Evolutionary conservation across 2,797 vertebrate species (phyloP).

Genomic region (Sebastes cheni): DNA sequence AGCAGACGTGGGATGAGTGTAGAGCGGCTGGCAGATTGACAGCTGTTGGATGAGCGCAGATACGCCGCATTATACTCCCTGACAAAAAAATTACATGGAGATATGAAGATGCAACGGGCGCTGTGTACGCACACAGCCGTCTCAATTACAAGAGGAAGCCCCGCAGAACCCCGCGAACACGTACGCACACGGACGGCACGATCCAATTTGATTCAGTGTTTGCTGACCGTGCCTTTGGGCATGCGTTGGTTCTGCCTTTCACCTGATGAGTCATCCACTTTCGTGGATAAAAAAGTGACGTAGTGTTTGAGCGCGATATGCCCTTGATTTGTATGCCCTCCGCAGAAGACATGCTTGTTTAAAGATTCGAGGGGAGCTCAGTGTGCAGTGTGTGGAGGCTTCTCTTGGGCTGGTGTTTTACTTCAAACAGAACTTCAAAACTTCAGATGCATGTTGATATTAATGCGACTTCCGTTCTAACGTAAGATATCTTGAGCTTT

Average conservation of each 20-base stretch:
- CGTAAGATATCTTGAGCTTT: neutral
- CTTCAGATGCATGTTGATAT: neutral
- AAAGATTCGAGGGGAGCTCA: neutral
- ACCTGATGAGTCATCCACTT: conserved; percentile 43
- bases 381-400: neutral
- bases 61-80: conserved; percentile 6
- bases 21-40: conserved; percentile 49
- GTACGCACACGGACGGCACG: neutral
- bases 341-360: neutral
- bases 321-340: conserved; percentile 5
- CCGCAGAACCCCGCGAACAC: neutral
- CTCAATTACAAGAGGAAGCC: conserved; percentile 22
- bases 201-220: conserved; percentile 47
- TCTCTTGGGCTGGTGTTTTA: neutral
- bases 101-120: neutral
- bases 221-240: conserved; percentile 18
- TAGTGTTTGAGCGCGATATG: neutral
- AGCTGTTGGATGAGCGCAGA: conserved; percentile 38
- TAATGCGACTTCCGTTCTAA: conserved; percentile 1
- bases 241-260: conserved; percentile 10
- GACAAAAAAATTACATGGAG: conserved; percentile 20
- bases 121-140: neutral
- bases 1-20: conserved; percentile 24
- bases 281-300: neutral
- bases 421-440: neutral